Conservation (phyloP, 2,113 vertebrate species). For the Heterotilapia buettikoferi region DNA sequence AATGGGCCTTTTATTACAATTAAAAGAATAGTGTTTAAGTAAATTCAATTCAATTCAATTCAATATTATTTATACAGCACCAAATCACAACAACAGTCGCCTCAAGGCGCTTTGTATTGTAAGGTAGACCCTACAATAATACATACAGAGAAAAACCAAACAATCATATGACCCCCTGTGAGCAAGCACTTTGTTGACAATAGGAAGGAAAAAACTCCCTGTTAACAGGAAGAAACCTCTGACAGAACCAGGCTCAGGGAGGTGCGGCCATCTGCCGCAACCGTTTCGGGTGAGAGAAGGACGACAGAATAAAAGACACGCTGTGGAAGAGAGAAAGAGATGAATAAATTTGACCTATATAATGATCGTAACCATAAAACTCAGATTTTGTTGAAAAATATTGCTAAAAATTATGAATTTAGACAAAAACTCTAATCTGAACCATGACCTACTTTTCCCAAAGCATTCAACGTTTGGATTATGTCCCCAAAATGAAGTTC, state of each 20-base stretch:
- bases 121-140: background rate
- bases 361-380: background rate
- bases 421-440: background rate
- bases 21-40: background rate
- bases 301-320: background rate
- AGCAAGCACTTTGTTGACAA: background rate
- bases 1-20: conserved; percentile 25
- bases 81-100: background rate
- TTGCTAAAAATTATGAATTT: background rate
- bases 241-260: fast-evolving
- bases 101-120: background rate
- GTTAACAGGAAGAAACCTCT: background rate
- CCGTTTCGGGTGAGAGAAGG: background rate
- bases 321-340: background rate
- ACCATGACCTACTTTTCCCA: background rate
- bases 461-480: background rate
- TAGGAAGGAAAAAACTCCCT: background rate
- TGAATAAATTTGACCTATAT: background rate
- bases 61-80: background rate
- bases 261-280: too few relatives aligned
- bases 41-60: background rate
- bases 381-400: background rate
- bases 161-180: background rate
- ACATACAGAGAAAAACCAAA: background rate
- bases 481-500: background rate